These are phyloP conservation scores for Saccostrea echinata DNA, from an alignment of 1,140 invertebrate genomes.

Conservation along the genomic window DNA sequence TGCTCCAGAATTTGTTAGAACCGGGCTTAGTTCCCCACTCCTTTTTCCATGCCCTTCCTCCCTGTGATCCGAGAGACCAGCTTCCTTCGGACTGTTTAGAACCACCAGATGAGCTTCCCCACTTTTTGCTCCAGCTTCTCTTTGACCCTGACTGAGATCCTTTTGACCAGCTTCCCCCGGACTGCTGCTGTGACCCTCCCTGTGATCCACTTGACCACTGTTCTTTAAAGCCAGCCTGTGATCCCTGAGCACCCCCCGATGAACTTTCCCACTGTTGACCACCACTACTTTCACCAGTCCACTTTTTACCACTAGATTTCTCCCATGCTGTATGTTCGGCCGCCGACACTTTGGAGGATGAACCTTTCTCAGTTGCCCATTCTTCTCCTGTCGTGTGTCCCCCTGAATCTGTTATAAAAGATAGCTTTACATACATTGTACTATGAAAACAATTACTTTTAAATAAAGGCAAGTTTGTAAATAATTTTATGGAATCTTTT, in stretches of 20 bases:
- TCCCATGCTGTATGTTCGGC: slow-evolving; percentile 1
- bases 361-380: background rate
- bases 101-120: background rate
- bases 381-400: background rate
- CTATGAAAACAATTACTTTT: no score
- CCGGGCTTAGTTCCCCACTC: slow-evolving; percentile 12
- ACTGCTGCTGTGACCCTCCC: background rate
- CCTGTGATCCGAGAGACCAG: background rate
- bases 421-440: background rate
- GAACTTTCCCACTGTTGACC: slow-evolving; percentile 19
- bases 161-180: background rate
- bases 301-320: background rate
- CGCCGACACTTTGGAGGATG: background rate
- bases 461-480: no score
- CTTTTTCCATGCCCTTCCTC: background rate
- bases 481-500: no score
- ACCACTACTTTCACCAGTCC: background rate
- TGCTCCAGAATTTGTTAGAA: slow-evolving; percentile 15
- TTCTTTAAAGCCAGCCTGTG: background rate
- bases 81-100: background rate
- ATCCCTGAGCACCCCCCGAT: slow-evolving; percentile 3
- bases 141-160: background rate
- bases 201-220: background rate
- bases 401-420: background rate
- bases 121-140: background rate